A percentile compares a stretch with the other conserved stretches of the same genome.
Evolutionary conservation across 1,140 invertebrate species (phyloP).

Genomic region (Sycophaga agraensis): DNA sequence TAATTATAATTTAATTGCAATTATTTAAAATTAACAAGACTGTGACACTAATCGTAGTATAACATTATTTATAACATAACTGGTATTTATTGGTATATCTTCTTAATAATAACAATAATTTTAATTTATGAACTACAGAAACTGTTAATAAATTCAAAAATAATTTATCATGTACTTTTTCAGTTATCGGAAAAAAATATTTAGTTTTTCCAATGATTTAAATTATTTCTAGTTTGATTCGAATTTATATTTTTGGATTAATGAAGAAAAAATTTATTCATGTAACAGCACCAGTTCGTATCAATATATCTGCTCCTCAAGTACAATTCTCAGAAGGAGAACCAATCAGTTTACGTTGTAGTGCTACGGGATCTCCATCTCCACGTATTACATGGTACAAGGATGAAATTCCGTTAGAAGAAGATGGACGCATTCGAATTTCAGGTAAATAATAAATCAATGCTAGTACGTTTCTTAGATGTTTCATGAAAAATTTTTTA

Average conservation of each 20-base stretch:
- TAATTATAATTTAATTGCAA: too few species aligned
- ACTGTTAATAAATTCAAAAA: too few species aligned
- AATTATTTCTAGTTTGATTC: too few species aligned
- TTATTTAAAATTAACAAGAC: too few species aligned
- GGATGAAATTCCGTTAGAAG: conserved; percentile 61
- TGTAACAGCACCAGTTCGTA: conserved; percentile 62
- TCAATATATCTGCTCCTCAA: conserved; percentile 61
- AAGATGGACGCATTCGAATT: conserved; percentile 61
- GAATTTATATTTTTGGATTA: background rate
- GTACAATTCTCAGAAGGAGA: conserved; percentile 64
- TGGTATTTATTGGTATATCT: too few species aligned
- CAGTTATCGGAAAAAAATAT: too few species aligned
- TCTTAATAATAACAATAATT: too few species aligned
- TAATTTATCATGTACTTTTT: background rate
- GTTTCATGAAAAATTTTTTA: background rate
- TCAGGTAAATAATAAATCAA: conserved; percentile 58
- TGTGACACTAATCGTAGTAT: too few species aligned
- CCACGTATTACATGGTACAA: conserved; percentile 79
- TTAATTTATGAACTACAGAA: too few species aligned
- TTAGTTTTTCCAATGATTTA: too few species aligned
- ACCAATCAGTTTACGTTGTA: conserved; percentile 72
- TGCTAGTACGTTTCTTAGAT: background rate
- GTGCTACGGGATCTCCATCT: conserved; percentile 73
- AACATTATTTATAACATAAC: too few species aligned
- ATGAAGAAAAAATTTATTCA: background rate